These are phyloP conservation scores for Lathronympha strigana DNA, from an alignment of 2,888 invertebrate genomes.

Conservation along the genomic window DNA sequence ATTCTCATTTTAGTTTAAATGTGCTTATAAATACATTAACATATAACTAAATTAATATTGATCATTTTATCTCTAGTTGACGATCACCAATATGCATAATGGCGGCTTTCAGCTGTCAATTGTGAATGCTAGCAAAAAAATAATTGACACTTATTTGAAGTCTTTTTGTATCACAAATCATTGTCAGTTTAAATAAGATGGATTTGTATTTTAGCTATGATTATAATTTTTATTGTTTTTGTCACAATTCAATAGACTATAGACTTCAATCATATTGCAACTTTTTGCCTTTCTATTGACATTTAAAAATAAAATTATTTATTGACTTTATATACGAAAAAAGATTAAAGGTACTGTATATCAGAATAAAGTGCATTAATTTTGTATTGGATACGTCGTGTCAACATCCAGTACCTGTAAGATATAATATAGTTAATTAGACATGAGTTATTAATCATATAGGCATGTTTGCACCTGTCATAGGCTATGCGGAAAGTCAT, in stretches of 20 bases:
- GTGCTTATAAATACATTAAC: background rate
- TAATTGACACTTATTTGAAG: conserved; percentile 30
- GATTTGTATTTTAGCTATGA: conserved; percentile 16
- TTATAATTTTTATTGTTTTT: background rate
- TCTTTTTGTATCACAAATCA: conserved; percentile 23
- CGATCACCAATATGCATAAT: conserved; percentile 25
- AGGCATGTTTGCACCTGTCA: conserved; percentile 51
- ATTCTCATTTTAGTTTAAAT: too few species aligned
- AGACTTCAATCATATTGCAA: conserved; percentile 5
- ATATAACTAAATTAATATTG: conserved; percentile 1
- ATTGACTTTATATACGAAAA: background rate
- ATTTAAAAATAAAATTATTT: background rate
- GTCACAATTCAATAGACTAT: background rate
- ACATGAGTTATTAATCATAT: conserved; percentile 49
- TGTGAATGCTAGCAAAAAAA: conserved; percentile 49
- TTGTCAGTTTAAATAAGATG: conserved; percentile 30
- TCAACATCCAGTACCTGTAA: background rate
- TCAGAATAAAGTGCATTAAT: background rate
- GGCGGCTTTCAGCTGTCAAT: conserved; percentile 36
- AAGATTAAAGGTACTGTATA: background rate
- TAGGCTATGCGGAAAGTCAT: conserved; percentile 47
- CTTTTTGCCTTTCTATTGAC: background rate
- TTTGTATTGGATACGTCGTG: background rate
- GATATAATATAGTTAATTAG: conserved; percentile 35
- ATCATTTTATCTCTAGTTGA: conserved; percentile 12